phyloP scores from a whole-genome alignment of 2,113 vertebrate genomes.

The Seriola quinqueradiata region DNA sequence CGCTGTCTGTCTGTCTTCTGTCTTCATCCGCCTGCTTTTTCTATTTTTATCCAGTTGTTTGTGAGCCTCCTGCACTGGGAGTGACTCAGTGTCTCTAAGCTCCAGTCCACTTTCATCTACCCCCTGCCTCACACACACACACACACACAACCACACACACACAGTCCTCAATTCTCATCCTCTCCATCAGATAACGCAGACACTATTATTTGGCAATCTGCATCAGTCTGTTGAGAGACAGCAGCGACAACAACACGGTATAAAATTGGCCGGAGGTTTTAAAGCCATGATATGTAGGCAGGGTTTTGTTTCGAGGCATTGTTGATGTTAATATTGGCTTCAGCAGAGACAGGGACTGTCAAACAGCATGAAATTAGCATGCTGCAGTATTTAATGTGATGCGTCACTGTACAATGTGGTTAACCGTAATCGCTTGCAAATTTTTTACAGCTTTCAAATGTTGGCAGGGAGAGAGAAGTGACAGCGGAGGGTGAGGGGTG shows the following conservation, averaged over 20 bases:
- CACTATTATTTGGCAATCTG: constrained; percentile 40
- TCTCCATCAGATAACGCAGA: constrained; percentile 28
- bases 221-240: constrained; percentile 34
- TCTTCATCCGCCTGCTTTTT: constrained; percentile 55
- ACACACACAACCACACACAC: constrained; percentile 17
- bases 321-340: constrained; percentile 1
- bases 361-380: constrained; percentile 46
- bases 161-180: constrained; percentile 17
- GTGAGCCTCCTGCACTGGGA: constrained; percentile 55
- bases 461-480: background rate
- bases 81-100: constrained; percentile 76
- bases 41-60: constrained; percentile 75
- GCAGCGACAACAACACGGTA: background rate
- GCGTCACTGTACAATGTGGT: constrained; percentile 36
- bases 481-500: background rate
- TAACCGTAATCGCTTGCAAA: constrained; percentile 18
- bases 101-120: constrained; percentile 72
- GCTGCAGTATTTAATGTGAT: constrained; percentile 29
- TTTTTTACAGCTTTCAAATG: constrained; percentile 11
- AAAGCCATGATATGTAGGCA: background rate
- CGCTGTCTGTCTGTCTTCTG: constrained; percentile 30
- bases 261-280: background rate
- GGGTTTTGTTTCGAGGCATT: constrained; percentile 9
- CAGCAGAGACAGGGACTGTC: constrained; percentile 3
- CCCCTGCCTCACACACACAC: constrained; percentile 18